Base-by-base conservation (phyloP, 2,113 vertebrate species). In the Acrocephalus kingi region DNA sequence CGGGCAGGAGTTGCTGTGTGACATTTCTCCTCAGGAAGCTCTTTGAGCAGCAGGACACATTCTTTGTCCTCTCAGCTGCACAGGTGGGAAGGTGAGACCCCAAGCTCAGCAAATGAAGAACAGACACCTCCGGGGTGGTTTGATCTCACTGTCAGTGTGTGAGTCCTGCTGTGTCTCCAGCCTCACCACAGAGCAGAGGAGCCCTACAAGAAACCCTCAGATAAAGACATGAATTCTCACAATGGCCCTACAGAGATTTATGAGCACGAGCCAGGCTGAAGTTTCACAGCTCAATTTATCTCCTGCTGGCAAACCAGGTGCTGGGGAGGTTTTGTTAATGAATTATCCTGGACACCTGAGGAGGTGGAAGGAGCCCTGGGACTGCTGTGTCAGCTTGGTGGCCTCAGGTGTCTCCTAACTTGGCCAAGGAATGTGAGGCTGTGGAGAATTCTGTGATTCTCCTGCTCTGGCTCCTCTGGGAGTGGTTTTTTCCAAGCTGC, bases 31-130 rank as follows among this genome's bases (percentile, higher is more conserved):
- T 8, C 7, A 13, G 0, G 21, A 33, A 74, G 39, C n/a, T 39
- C 27, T 39, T 17, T 4, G 43, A 59, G 46, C 19, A 51, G 20
- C 15, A 49, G 24, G n/a, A 52, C 31, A 4, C 0, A 0, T 2
- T 17, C 25, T 76, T 24, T 75, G 58, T 49, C 41, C 52, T 55
- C 84, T 85, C 1, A 3, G 46, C 37, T 52, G 22, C 39, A 37
- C 19, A 41, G 31, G 56, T 41, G 73, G 37, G 51, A 61, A 66
- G 23, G 45, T 6, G 49, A 81, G 78, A 33, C 24, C 37, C 31
- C 25, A n/a, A 39, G 3, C 10, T 31, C 1, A 71, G 55, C 41
- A 71, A 48, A 73, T 2, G 13, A 4, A 35, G 15, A 3, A 2
- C 10, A 20, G 35, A 69, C 27, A 54, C 25, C 45, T 46, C 15